phyloP scores from a whole-genome alignment of 1,140 invertebrate species.

The Drosophila santomea region DNA sequence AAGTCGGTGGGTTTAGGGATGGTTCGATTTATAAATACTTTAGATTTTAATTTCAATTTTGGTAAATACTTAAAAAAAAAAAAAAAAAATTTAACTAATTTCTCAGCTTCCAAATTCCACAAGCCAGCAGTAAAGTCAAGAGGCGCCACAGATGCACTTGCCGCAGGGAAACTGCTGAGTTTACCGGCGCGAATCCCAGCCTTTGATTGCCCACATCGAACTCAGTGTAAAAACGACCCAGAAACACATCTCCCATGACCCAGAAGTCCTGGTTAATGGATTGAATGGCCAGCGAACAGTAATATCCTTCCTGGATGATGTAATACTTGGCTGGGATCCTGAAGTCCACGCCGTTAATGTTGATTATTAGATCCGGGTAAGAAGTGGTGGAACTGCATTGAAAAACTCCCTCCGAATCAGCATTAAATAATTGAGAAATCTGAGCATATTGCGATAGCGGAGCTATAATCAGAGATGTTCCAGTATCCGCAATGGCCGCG shows the following conservation, averaged over 20 bases:
- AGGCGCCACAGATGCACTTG: slow-evolving; percentile 1
- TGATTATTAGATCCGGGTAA: slow-evolving; percentile 49
- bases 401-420: slow-evolving; percentile 36
- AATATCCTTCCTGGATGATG: slow-evolving; percentile 24
- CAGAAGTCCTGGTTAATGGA: slow-evolving; percentile 55
- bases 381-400: slow-evolving; percentile 31
- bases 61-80: no score
- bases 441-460: slow-evolving; percentile 79
- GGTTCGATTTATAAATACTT: no score
- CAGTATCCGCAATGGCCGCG: slow-evolving; percentile 91
- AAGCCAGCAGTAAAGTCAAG: neutral
- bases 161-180: slow-evolving; percentile 1
- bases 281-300: slow-evolving; percentile 54
- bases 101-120: neutral
- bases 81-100: neutral
- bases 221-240: slow-evolving; percentile 89
- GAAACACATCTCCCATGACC: slow-evolving; percentile 87
- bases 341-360: slow-evolving; percentile 49
- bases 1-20: no score
- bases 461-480: slow-evolving; percentile 90
- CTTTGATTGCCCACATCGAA: slow-evolving; percentile 89
- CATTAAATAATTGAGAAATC: slow-evolving; percentile 8
- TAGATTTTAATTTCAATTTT: neutral
- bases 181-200: slow-evolving; percentile 86
- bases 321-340: slow-evolving; percentile 51